Evolutionary conservation across 2,888 invertebrate genomes (phyloP), one percentile per base, ranked within the genome.

Genomic region (Piscicola geometra): DNA sequence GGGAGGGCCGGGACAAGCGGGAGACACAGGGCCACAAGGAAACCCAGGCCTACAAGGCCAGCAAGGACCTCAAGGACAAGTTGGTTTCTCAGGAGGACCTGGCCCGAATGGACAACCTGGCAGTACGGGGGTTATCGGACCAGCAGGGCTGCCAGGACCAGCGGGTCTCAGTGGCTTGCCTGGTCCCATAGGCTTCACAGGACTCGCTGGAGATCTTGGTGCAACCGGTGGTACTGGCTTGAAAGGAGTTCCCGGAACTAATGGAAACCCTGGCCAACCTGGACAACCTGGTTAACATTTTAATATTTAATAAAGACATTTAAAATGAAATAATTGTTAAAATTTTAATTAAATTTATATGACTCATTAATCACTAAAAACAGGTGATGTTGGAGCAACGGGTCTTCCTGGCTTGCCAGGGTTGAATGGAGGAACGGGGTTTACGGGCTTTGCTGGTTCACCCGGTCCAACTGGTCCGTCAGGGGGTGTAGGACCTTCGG

Each of bases 391-490:
- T 41, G 41, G 41, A 41, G 33, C 30, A 2, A n/a, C 33, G 25
- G 68, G 68, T 32, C 35, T 33, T 30, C 30, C 76, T 9, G 76
- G 76, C 28, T 28, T 32, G 1, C 18, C 52, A 25, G 76, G 76
- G 12, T 2, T 30, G 9, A 2, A 9, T 25, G 76, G 76, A 33
- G 28, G 30, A 33, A 35, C 74, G 2, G 77, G 77, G 9, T n/a
- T 28, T 32, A 47, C 60, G 0, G 79, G 79, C 18, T 60, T 28
- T 15, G 60, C 75, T 28, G 79, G 79, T 32, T 18, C 75, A n/a
- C 47, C 71, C 32, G 79, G 79, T 71, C 69, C 66, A 9, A 41
- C 76, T 52, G 78, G 78, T 9, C 73, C 47, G 9, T 41, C 47
- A 36, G 70, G 70, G n/a, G 35, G 36, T 41, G 36, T 41, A 36